Base-by-base conservation (phyloP, 2,113 vertebrate species). In the Geococcyx californianus region DNA sequence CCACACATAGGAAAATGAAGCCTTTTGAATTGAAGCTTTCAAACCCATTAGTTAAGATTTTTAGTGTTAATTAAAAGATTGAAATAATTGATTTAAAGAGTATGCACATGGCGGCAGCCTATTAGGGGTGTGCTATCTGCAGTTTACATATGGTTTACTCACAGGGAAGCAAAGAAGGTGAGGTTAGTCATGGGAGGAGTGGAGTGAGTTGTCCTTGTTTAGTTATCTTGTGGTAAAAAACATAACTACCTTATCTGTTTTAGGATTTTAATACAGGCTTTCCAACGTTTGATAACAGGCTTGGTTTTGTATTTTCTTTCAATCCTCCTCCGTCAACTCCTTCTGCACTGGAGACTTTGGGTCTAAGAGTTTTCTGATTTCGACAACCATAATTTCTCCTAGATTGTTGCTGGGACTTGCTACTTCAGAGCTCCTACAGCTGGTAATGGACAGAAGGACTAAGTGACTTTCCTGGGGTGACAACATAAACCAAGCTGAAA, bases 51-150 rank as follows among this genome's bases (percentile, higher is more conserved):
- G 78, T 83, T 86, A 96, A 87, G 75, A 55, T 34, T 70, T 87
- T 85, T 90, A 3, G 75, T 81, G 91, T 78, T 94, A 92, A 96
- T 94, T 55, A 91, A 67, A 92, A 92, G 64, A 94, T 95, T 95
- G 89, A 89, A 84, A 7, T 91, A 95, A 92, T 94, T 94, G 86
- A 89, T 96, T 93, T 91, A 89, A 95, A 93, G 89, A 93, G 69
- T 73, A 92, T 70, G 80, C 38, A 89, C 59, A n/a, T 82, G 2
- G 3, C 4, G 25, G 72, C 55, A 94, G 79, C 55, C 78, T 63
- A 85, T 94, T 90, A 93, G 58, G 58, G 49, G 42, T 31, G 10
- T 78, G 33, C 56, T 93, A 72, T 93, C 94, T 91, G 68, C 68
- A 87, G 86, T 93, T 89, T 90, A 84, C 73, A 60, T 91, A 70